Evolutionary conservation across 53 echinoderm and acorn worm species (phyloP), one percentile per base, ranked within the genome.

Genomic region (Paracentrotus lividus): DNA sequence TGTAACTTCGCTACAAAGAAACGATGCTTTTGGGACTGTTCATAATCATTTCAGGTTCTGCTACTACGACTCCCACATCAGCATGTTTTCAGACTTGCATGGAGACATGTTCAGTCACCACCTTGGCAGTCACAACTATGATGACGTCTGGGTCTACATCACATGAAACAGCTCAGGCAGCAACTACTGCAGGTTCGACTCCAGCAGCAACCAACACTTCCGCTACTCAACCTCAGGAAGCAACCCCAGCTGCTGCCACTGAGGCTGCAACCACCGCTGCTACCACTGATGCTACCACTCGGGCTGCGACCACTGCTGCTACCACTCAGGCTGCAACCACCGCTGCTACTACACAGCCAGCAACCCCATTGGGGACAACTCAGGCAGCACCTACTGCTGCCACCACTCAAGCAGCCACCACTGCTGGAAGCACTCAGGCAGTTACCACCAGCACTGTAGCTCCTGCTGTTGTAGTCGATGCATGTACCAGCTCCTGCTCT

Each of bases 31-130:
- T 10, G 10, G 5, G 5, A 7, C 10, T 49, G 5, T 49, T 49
- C 49, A 5, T 49, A 7, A 7, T 49, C 49, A 49, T 10, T 49
- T 49, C 10, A 49, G 10, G 49, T 18, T 72, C 72, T 38, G 72
- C 20, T 29, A 9, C 64, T 32, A 67, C 67, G 33, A 34, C 57
- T 10, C 16, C 40, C 40, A 36, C 36, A 0, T 72, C 72, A 40
- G 3, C 72, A 72, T 72, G 72, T 36, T 36, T 72, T 40, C 72
- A 72, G 72, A 72, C 38, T 40, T 72, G 72, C 40, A 72, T 72
- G 9, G 72, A 38, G 16, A 38, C 4, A 5, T 72, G 72, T 36
- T 72, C 72, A 36, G 1, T 40, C 18, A 72, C 72, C 36, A 72
- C 72, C 6, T 29, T 85, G 0, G 51, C 85, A 43, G 77, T 42